A percentile compares a stretch with the other conserved stretches of the same genome.
phyloP scores from a whole-genome alignment of 2,888 invertebrate genomes.

The Caenorhabditis drosophilae region DNA sequence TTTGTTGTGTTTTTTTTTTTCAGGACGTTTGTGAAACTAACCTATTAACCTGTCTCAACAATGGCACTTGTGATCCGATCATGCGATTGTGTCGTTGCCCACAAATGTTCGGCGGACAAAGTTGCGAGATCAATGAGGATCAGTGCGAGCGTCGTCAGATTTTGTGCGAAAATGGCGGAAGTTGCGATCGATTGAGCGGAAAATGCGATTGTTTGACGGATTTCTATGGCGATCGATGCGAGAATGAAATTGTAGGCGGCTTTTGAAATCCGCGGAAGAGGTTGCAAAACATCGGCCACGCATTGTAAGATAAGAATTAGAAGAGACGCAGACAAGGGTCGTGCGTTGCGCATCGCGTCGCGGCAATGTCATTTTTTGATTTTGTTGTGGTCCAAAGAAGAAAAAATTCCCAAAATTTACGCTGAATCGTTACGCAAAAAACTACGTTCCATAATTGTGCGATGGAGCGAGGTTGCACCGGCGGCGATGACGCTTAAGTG shows the following conservation, averaged over 20 bases:
- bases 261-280: too few relatives aligned
- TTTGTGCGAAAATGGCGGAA: constrained; percentile 2
- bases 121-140: constrained; percentile 11
- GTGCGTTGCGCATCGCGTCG: too few relatives aligned
- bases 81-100: constrained; percentile 10
- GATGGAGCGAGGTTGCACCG: too few relatives aligned
- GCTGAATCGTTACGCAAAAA: too few relatives aligned
- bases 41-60: constrained; percentile 11
- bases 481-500: too few relatives aligned
- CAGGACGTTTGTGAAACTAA: constrained; percentile 14
- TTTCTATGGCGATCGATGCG: constrained; percentile 2
- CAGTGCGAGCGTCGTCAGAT: neutral
- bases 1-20: neutral
- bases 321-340: too few relatives aligned
- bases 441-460: too few relatives aligned
- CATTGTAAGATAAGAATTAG: too few relatives aligned
- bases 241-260: constrained; percentile 4
- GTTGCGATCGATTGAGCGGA: neutral
- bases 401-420: too few relatives aligned
- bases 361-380: too few relatives aligned
- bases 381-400: too few relatives aligned
- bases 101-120: constrained; percentile 5
- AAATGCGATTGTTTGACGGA: neutral
- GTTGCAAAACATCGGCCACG: too few relatives aligned
- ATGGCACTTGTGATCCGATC: constrained; percentile 9